Evolutionary conservation across 2,888 invertebrate genomes (phyloP), one percentile per base, ranked within the genome.

Genomic region (Drosophila sordidula): DNA sequence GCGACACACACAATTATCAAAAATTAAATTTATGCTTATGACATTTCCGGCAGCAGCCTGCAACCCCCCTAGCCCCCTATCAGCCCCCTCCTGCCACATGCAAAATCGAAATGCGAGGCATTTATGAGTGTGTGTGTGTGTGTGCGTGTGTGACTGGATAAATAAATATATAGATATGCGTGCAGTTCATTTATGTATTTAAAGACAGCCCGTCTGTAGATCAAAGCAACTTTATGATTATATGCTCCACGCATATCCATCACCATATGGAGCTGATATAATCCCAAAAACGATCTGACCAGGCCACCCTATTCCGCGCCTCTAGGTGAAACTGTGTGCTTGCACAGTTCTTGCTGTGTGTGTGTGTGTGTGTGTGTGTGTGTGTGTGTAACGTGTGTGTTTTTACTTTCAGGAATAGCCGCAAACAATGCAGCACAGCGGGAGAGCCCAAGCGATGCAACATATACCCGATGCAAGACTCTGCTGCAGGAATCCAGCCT

Each of bases 1-100:
- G 87, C 80, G 87, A 87, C 87, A 87, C 87, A 85, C 80, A 84
- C 84, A 84, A 84, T 84, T 87, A 84, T 84, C 80, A 85, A 84
- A 81, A 84, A 85, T 84, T 82, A 78, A 78, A 84, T 84, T 85
- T 87, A 82, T 85, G 87, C 80, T 82, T 78, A 80, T 85, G 87
- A 87, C 84, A 84, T 84, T 87, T 87, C 84, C 87, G 84, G 84
- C 84, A 84, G 82, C 72, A 54, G 39, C 34, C 52, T 22, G 4
- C 56, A 12, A 2, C 14, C 16, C 41, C 52, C 9, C 29, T 42
- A 22, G n/a, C 5, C 39, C 6, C 2, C 12, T 4, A 0, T 29
- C 29, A n/a, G 1, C 32, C 3, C 12, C 11, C 2, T 3, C n/a
- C 18, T 16, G 41, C 6, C 6, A 22, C 0, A 70, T 75, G 76